Percentiles rank a stretch among this genome's conserved stretches.
phyloP scores from a whole-genome alignment of 2,113 vertebrate species.

The Eudyptes chrysolophus region DNA sequence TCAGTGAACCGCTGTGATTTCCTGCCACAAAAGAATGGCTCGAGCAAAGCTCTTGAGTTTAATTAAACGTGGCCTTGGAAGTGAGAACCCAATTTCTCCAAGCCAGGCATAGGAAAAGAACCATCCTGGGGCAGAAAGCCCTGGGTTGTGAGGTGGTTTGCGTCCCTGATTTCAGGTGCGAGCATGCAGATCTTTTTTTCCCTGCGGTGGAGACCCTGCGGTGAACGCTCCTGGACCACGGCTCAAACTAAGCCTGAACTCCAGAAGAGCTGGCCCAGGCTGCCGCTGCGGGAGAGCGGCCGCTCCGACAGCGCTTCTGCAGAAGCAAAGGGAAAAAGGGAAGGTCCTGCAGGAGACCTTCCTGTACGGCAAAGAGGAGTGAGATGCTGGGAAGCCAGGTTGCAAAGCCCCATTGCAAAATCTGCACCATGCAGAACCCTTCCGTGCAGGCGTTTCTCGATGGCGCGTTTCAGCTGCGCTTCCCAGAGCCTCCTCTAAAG shows the following conservation, averaged over 20 bases:
- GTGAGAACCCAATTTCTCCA: not conserved
- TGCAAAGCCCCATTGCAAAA: not conserved
- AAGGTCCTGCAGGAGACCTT: not conserved
- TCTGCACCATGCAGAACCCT: not conserved
- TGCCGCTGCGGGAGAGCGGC: not conserved
- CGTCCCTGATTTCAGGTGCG: not conserved
- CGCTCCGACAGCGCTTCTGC: not conserved
- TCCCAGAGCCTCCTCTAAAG: not conserved
- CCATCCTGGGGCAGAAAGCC: not conserved
- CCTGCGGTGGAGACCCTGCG: not conserved
- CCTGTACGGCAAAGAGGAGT: not conserved
- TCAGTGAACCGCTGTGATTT: not conserved
- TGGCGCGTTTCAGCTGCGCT: not conserved
- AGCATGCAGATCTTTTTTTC: fast-evolving
- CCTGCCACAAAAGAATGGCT: not conserved
- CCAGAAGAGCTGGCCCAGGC: not conserved
- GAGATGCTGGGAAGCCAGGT: not conserved
- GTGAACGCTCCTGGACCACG: not conserved
- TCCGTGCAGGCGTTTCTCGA: fast-evolving
- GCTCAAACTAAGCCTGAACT: not conserved
- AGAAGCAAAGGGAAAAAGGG: not conserved
- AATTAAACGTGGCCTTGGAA: not conserved
- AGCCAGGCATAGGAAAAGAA: not conserved
- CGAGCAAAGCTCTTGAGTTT: not conserved
- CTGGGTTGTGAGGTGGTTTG: not conserved